Base-by-base conservation (phyloP, 2,797 vertebrate species). In the Coranthus polyacanthus region DNA sequence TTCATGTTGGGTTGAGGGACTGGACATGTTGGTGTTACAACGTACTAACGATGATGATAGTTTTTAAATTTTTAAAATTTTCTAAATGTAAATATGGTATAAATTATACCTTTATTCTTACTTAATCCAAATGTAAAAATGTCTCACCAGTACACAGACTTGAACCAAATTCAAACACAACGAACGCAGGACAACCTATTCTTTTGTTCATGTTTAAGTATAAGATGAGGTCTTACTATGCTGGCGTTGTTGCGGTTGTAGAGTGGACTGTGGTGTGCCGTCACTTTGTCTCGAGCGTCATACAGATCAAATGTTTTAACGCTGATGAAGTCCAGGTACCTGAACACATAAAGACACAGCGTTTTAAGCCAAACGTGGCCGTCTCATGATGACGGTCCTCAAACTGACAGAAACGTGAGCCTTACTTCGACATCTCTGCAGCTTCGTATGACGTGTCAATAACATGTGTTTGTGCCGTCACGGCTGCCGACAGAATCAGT, bases 181-280 rank as follows among this genome's bases (percentile, higher is more conserved):
- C n/a, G n/a, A n/a, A n/a, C n/a, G n/a, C n/a, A n/a, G n/a, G n/a
- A n/a, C n/a, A n/a, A n/a, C n/a, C n/a, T n/a, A n/a, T n/a, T n/a
- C n/a, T n/a, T n/a, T n/a, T n/a, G n/a, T n/a, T n/a, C n/a, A n/a
- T n/a, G n/a, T n/a, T n/a, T n/a, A n/a, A n/a, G n/a, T n/a, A n/a
- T n/a, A n/a, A n/a, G n/a, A n/a, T n/a, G n/a, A n/a, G n/a, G n/a
- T 16, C 44, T 87, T 80, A 94, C 93, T 44, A 85, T 86, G 57
- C 87, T 93, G 24, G 89, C 88, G 26, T 85, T 82, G 64, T 89
- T 83, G 37, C 83, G 84, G 15, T 78, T 26, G 80, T 88, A 92
- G 18, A 95, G 83, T 7, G 93, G 89, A 52, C 93, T 95, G 59
- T 95, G 94, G 68, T 94, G 92, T 44, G 84, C 88, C 13, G 92